phyloP scores from a whole-genome alignment of 2,113 vertebrate species.

The Lagopus leucura region DNA sequence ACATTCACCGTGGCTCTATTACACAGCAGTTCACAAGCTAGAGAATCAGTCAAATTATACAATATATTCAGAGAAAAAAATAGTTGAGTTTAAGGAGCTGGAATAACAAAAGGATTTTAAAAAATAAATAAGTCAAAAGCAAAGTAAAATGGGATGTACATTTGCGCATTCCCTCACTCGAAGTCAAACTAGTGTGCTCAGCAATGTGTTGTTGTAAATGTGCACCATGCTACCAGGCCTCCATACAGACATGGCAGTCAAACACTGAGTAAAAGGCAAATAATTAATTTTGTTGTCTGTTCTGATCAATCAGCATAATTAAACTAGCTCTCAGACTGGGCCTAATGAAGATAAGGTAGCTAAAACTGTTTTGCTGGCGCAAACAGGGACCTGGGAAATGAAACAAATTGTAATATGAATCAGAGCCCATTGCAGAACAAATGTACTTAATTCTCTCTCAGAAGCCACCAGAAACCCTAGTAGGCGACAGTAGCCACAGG shows the following conservation, averaged over 20 bases:
- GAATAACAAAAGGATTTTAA: not conserved
- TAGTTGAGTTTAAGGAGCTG: not conserved
- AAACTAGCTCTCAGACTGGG: not conserved
- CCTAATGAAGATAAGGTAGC: not conserved
- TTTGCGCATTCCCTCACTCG: not conserved
- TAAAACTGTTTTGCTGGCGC: not conserved
- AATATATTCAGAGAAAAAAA: not conserved
- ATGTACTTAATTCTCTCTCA: not conserved
- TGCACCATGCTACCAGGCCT: not conserved
- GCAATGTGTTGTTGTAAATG: not conserved
- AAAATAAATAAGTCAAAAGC: not conserved
- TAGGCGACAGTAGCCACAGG: not conserved
- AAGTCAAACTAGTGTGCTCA: not conserved
- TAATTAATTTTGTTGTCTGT: not conserved
- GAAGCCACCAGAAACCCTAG: not conserved
- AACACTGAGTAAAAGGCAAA: not conserved
- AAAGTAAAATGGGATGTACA: not conserved
- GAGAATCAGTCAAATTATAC: not conserved
- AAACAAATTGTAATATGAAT: not conserved
- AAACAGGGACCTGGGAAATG: not conserved
- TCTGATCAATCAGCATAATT: not conserved
- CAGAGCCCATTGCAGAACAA: not conserved
- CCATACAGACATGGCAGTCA: not conserved
- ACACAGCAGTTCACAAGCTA: not conserved
- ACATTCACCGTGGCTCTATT: accelerated